phyloP scores from a whole-genome alignment of 2,888 invertebrate species.

The Plagodis pulveraria region DNA sequence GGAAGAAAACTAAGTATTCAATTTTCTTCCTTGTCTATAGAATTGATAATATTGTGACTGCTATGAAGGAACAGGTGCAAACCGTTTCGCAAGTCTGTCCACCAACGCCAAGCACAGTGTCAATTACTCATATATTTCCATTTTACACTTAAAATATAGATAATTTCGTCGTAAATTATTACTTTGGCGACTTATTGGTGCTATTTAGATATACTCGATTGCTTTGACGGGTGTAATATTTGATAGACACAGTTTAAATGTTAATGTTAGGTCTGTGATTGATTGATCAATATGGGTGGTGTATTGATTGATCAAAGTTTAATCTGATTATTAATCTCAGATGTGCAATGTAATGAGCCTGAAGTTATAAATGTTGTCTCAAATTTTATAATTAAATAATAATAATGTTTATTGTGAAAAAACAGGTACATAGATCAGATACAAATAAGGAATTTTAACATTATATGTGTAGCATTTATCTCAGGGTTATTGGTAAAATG shows the following conservation, averaged over 20 bases:
- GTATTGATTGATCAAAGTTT: not conserved
- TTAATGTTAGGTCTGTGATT: constrained; percentile 9
- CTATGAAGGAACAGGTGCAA: constrained; percentile 22
- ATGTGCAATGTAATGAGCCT: no score
- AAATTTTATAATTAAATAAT: no score
- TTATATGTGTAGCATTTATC: no score
- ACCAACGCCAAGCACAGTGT: constrained; percentile 22
- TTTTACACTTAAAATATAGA: constrained; percentile 23
- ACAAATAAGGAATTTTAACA: no score
- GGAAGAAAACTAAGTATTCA: no score
- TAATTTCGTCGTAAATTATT: constrained; percentile 32
- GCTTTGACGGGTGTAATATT: constrained; percentile 8
- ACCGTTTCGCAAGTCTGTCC: constrained; percentile 26
- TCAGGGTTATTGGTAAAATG: no score
- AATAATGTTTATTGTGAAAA: no score
- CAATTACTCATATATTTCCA: constrained; percentile 28
- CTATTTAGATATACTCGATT: constrained; percentile 29
- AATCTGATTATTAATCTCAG: no score
- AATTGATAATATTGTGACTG: constrained; percentile 2
- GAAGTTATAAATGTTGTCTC: no score
- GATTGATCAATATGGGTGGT: constrained; percentile 2
- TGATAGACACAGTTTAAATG: constrained; percentile 15
- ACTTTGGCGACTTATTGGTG: constrained; percentile 23
- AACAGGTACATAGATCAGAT: no score
- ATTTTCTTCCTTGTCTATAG: no score